These are phyloP conservation scores for Hippopotamyrus pictus DNA, from an alignment of 2,797 vertebrate genomes.

Conservation along the genomic window DNA sequence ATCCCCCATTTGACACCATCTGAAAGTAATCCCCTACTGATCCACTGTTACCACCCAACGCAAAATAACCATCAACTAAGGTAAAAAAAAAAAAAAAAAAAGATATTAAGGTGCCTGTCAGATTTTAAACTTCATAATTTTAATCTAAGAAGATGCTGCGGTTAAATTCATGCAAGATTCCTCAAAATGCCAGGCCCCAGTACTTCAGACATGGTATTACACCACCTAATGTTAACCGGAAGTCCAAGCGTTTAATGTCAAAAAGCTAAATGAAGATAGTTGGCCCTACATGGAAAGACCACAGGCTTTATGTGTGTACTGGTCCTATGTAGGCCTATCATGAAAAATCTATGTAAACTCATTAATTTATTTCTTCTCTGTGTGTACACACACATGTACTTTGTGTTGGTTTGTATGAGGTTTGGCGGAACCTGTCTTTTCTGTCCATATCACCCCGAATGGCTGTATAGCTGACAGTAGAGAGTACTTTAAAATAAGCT, in stretches of 20 bases:
- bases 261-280: background rate
- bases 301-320: background rate
- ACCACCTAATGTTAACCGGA: background rate
- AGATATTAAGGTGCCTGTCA: background rate
- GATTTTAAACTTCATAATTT: background rate
- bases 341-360: background rate
- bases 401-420: background rate
- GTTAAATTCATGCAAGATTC: background rate
- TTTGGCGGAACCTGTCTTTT: background rate
- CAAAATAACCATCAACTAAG: background rate
- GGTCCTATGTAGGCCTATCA: background rate
- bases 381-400: background rate
- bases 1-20: background rate
- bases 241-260: background rate
- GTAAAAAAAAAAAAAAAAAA: too few species aligned
- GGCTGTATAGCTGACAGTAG: background rate
- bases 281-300: background rate
- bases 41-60: slow-evolving; percentile 2
- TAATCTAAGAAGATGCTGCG: background rate
- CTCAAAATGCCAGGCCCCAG: background rate
- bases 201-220: background rate
- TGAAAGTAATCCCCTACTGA: background rate
- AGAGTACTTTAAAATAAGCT: slow-evolving; percentile 8
- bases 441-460: background rate
- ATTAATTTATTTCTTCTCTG: background rate